Conservation (phyloP, 2,113 vertebrate species). For the Coregonus clupeaformis region DNA sequence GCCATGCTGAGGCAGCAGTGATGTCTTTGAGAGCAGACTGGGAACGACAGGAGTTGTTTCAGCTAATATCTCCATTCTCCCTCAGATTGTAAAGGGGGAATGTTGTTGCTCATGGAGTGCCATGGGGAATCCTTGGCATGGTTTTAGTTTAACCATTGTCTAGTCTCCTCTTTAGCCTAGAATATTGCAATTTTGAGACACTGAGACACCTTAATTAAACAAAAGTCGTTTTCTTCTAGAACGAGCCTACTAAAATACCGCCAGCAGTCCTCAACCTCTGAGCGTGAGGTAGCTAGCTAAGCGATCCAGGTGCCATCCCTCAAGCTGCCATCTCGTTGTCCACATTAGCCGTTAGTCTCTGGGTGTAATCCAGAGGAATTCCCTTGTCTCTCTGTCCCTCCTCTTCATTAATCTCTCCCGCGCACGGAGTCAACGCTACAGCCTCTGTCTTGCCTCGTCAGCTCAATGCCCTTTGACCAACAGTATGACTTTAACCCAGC, state of each 20-base stretch:
- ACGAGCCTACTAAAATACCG: neutral
- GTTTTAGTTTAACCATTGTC: neutral
- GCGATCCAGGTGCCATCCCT: neutral
- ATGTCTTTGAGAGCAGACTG: neutral
- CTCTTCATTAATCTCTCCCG: constrained; percentile 25
- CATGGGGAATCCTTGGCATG: neutral
- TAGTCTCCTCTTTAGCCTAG: neutral
- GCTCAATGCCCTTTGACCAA: constrained; percentile 41
- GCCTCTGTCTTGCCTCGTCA: constrained; percentile 39
- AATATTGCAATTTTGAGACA: neutral
- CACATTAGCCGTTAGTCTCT: constrained; percentile 22
- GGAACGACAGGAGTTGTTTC: neutral
- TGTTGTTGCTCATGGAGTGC: neutral
- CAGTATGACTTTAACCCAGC: constrained; percentile 42
- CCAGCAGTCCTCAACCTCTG: neutral
- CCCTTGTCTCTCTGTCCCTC: constrained; percentile 26
- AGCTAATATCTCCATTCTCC: no score
- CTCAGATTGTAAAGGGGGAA: neutral
- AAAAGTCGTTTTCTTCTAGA: neutral
- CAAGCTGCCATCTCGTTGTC: constrained; percentile 29
- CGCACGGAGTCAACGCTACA: constrained; percentile 27
- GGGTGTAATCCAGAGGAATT: constrained; percentile 37
- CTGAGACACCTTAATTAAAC: neutral
- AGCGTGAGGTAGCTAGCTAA: neutral
- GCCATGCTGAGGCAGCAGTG: no score